phyloP scores from a whole-genome alignment of 2,113 vertebrate species.

The Tautogolabrus adspersus region DNA sequence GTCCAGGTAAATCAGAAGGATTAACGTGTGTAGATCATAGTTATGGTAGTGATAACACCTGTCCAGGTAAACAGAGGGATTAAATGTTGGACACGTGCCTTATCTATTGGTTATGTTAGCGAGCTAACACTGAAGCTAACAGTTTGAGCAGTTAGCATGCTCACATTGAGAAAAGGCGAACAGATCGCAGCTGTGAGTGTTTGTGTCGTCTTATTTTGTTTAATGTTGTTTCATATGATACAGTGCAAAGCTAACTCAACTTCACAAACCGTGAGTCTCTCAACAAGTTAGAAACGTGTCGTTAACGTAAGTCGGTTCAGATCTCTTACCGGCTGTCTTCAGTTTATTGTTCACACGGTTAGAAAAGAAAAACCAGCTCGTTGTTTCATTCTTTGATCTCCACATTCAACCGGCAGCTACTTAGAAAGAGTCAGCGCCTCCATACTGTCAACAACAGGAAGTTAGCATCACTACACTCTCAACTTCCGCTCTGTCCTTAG shows the following conservation, averaged over 20 bases:
- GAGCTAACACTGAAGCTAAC: too few relatives aligned
- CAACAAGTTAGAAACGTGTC: neutral
- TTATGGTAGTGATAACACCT: too few relatives aligned
- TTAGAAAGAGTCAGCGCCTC: neutral
- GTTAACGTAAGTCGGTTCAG: neutral
- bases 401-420: neutral
- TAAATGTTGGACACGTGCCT: too few relatives aligned
- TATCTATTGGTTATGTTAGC: too few relatives aligned
- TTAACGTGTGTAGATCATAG: too few relatives aligned
- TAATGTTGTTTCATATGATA: too few relatives aligned
- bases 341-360: neutral
- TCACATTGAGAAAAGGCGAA: too few relatives aligned
- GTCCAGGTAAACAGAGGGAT: too few relatives aligned
- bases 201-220: too few relatives aligned
- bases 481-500: neutral
- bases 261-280: neutral
- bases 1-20: too few relatives aligned
- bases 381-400: neutral
- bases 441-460: constrained; percentile 65
- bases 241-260: neutral
- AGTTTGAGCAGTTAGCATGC: too few relatives aligned
- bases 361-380: constrained; percentile 1
- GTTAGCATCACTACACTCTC: rapidly evolving
- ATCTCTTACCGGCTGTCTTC: constrained; percentile 50
- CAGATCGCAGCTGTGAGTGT: too few relatives aligned